Conservation (phyloP, 2,113 vertebrate species). For the Corydoras sp. region DNA sequence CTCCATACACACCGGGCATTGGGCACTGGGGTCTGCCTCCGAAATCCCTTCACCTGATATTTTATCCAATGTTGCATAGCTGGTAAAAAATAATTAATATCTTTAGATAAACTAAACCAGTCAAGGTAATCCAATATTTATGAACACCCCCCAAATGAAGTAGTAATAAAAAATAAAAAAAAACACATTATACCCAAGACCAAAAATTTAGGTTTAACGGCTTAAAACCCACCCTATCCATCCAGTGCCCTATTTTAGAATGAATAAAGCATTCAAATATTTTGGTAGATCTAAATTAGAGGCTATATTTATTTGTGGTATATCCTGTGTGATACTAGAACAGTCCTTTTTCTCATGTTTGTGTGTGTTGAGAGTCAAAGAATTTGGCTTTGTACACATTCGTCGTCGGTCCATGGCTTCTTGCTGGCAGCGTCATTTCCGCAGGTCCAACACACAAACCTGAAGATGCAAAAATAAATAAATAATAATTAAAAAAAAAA, state of each 20-base stretch:
- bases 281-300: conserved; percentile 48
- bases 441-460: conserved; percentile 98
- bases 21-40: no score
- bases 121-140: neutral
- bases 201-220: conserved; percentile 4
- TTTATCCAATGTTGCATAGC: conserved; percentile 35
- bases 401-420: conserved; percentile 98
- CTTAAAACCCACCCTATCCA: neutral
- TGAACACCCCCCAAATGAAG: conserved; percentile 43
- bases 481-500: no score
- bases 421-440: conserved; percentile 90
- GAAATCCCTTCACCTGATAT: no score
- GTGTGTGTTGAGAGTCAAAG: conserved; percentile 78
- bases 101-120: conserved; percentile 10
- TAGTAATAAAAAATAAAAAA: no score
- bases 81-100: conserved; percentile 20
- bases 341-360: conserved; percentile 55
- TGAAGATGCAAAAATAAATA: conserved; percentile 47
- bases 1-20: no score
- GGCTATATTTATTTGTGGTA: conserved; percentile 11
- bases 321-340: conserved; percentile 52
- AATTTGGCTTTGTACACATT: conserved; percentile 99
- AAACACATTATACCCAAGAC: neutral
- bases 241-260: no score
- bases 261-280: conserved; percentile 37